phyloP scores from a whole-genome alignment of 2,113 vertebrate species.

The human region GRCh38 chr14:75892001-75892500 shows the following conservation, averaged over 20 bases:
- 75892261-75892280: background rate
- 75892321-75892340: background rate
- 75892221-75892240: conserved; percentile 4
- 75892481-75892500: background rate
- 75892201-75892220: background rate
- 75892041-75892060: background rate
- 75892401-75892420: background rate
- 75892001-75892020: conserved; percentile 25
- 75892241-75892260: background rate
- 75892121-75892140: conserved; percentile 48
- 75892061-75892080: conserved; percentile 41
- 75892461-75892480: conserved; percentile 1
- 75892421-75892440: background rate
- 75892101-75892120: conserved; percentile 31
- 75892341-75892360: background rate
- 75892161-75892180: conserved; percentile 11
- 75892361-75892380: background rate
- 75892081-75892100: conserved; percentile 32
- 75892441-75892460: background rate
- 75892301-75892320: background rate
- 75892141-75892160: conserved; percentile 46
- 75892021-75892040: conserved; percentile 12
- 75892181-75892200: conserved; percentile 3
- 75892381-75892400: background rate
- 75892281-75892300: background rate